Conservation (phyloP, 2,797 vertebrate species). For the Liasis olivaceus region DNA sequence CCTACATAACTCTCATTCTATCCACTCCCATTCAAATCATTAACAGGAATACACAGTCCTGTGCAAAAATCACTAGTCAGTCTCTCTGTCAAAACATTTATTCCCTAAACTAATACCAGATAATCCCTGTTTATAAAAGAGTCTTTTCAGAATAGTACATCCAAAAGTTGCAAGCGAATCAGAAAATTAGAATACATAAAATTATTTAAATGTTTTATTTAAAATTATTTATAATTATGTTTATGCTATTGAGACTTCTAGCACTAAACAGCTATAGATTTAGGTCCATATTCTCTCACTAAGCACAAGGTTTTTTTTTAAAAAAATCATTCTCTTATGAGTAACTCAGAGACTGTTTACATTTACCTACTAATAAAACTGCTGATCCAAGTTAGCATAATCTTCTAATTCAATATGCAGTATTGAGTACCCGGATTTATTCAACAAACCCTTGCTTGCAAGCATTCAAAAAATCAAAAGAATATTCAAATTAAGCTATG, state of each 20-base stretch:
- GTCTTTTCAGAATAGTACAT: neutral
- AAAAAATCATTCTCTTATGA: neutral
- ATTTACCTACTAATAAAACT: neutral
- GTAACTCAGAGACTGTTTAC: neutral
- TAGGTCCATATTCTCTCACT: accelerated
- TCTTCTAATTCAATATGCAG: neutral
- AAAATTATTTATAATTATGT: neutral
- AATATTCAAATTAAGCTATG: neutral
- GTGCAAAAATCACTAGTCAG: slow-evolving; percentile 34
- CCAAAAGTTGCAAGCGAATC: slow-evolving; percentile 30
- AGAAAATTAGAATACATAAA: neutral
- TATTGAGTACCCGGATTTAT: neutral
- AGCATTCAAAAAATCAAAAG: neutral
- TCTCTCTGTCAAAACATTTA: slow-evolving; percentile 40
- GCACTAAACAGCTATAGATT: neutral
- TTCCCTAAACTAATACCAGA: slow-evolving; percentile 47
- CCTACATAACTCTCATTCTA: neutral
- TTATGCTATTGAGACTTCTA: neutral
- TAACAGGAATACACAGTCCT: slow-evolving; percentile 39
- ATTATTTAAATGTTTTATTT: neutral
- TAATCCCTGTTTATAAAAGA: slow-evolving; percentile 31
- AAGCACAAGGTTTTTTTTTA: neutral
- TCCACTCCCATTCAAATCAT: slow-evolving; percentile 41
- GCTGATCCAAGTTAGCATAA: neutral
- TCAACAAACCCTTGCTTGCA: neutral